A percentile compares a stretch with the other conserved stretches of the same genome.
Conservation (phyloP, 2,888 invertebrate genomes). For the Mellilla xanthometata region DNA sequence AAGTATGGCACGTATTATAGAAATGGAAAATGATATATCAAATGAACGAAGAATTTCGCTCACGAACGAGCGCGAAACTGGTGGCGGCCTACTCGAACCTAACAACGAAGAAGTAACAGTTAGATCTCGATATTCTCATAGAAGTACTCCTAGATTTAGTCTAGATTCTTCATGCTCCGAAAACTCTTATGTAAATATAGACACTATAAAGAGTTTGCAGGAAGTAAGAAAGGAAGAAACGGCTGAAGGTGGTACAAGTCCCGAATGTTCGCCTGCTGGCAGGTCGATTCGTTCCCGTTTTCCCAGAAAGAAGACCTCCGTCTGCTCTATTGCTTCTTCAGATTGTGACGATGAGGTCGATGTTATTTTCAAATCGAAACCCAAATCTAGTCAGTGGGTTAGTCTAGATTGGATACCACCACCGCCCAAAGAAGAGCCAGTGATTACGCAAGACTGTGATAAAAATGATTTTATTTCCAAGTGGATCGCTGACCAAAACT, state of each 20-base stretch:
- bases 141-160: slow-evolving; percentile 75
- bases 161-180: slow-evolving; percentile 81
- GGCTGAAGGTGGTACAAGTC: slow-evolving; percentile 51
- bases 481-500: slow-evolving; percentile 80
- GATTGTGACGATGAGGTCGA: slow-evolving; percentile 79
- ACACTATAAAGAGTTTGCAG: slow-evolving; percentile 78
- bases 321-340: slow-evolving; percentile 79
- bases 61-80: slow-evolving; percentile 76
- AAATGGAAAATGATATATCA: slow-evolving; percentile 78
- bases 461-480: slow-evolving; percentile 80
- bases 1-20: slow-evolving; percentile 77
- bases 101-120: slow-evolving; percentile 61
- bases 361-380: slow-evolving; percentile 81
- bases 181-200: slow-evolving; percentile 81
- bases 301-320: slow-evolving; percentile 76
- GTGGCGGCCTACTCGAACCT: slow-evolving; percentile 61
- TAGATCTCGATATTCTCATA: slow-evolving; percentile 65
- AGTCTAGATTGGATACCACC: slow-evolving; percentile 81
- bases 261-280: slow-evolving; percentile 59
- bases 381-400: slow-evolving; percentile 82
- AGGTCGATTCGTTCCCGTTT: slow-evolving; percentile 70
- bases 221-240: slow-evolving; percentile 75
- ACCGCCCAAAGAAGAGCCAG: slow-evolving; percentile 76
- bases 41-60: slow-evolving; percentile 75
- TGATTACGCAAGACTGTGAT: slow-evolving; percentile 78